Evolutionary conservation across 2,113 vertebrate species (phyloP), one percentile per base, ranked within the genome.

Genomic region (Lasiurus borealis): DNA sequence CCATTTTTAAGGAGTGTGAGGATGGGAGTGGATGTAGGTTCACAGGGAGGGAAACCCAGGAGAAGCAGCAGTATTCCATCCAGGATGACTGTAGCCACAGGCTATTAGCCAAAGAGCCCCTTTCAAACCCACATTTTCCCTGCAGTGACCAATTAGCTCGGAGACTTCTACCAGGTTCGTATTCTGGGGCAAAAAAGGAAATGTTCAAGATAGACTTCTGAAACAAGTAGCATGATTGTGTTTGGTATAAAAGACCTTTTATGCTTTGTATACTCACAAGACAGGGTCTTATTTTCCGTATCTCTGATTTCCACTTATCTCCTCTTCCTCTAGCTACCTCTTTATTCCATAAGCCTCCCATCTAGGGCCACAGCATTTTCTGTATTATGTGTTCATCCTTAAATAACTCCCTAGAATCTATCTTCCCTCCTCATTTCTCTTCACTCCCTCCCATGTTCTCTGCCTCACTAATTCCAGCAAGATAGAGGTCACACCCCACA

Each of bases 1-100:
- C 81, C 71, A 40, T 95, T 82, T 90, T 93, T 83, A 92, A 95
- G 83, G 92, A 44, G 27, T 14, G 25, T n/a, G 85, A 93, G 90
- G 88, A 50, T 54, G 71, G 23, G 13, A 83, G 78, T 50, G 68
- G 84, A 29, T 12, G 46, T 10, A 29, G 69, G 21, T 91, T 95
- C 76, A 18, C 84, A 85, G 54, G 81, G 87, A 87, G 69, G 78
- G 64, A 71, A 40, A 16, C 40, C n/a, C 44, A 44, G 68, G 52
- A 11, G 1, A 62, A 40, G 9, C 52, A 52, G 76, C 23, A 7
- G 4, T 31, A 16, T 88, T 89, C 52, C 75, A 21, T 10, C 76
- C 25, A 34, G 59, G 48, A 14, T 5, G 71, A 34, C 76, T 21
- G 18, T 31, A 27, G 21, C 71, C 52, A 21, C 40, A 23, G 64